phyloP scores from a whole-genome alignment of 37 sponge, comb jelly and placozoan genomes.

The Petrosia ficiformis region DNA sequence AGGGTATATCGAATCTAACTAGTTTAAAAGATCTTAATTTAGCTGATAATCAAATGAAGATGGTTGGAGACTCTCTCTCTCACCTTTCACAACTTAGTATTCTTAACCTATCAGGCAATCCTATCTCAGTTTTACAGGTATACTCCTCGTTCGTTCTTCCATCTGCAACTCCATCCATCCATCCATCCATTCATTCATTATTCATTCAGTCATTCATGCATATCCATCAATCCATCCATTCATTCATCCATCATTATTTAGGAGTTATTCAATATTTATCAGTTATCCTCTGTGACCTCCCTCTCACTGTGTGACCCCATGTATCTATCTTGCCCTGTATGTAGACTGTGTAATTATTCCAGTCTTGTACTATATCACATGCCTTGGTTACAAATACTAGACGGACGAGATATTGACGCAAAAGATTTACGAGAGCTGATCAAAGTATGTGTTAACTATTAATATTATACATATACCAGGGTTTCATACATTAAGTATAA shows the following conservation, averaged over 20 bases:
- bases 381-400: constrained; percentile 62
- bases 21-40: constrained; percentile 73
- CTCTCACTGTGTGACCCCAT: constrained; percentile 81
- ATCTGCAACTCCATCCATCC: too few relatives aligned
- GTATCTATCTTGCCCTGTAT: constrained; percentile 69
- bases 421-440: constrained; percentile 51
- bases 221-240: too few relatives aligned
- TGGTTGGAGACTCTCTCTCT: constrained; percentile 30
- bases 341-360: constrained; percentile 82
- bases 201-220: too few relatives aligned
- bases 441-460: constrained; percentile 23
- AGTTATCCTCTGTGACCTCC: constrained; percentile 30
- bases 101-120: constrained; percentile 76
- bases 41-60: constrained; percentile 60
- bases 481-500: too few relatives aligned
- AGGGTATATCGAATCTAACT: constrained; percentile 49
- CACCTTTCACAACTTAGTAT: constrained; percentile 32
- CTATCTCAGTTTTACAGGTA: constrained; percentile 56
- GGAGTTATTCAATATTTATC: constrained; percentile 45
- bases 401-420: constrained; percentile 44
- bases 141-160: too few relatives aligned
- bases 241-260: neutral
- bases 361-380: constrained; percentile 79
- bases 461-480: too few relatives aligned
- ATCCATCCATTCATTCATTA: too few relatives aligned